phyloP scores from a whole-genome alignment of 2,797 vertebrate species.

The Monodelphis domestica region DNA sequence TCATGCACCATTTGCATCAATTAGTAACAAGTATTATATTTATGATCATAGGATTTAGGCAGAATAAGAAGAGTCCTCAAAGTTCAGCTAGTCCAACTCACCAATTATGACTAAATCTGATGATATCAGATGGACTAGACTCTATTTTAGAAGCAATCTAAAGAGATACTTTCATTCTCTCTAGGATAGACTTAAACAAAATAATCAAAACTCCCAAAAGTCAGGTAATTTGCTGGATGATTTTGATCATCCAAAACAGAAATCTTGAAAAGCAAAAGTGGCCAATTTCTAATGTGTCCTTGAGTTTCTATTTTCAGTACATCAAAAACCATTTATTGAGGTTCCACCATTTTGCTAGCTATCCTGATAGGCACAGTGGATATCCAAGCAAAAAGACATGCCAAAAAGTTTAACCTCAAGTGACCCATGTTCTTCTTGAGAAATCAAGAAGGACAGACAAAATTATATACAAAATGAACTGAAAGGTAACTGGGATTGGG shows the following conservation, averaged over 20 bases:
- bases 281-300: neutral
- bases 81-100: neutral
- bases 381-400: neutral
- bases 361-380: neutral
- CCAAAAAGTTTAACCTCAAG: neutral
- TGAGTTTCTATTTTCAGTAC: neutral
- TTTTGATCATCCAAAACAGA: too few species aligned
- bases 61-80: neutral
- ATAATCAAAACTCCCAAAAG: neutral
- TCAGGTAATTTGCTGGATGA: too few species aligned
- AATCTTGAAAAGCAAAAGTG: too few species aligned
- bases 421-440: neutral
- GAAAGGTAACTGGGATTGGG: neutral
- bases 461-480: neutral
- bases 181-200: neutral
- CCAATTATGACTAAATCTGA: neutral
- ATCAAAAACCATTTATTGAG: neutral
- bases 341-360: neutral
- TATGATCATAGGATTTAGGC: neutral
- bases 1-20: neutral
- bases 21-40: neutral
- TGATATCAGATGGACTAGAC: neutral
- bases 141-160: neutral
- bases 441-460: neutral
- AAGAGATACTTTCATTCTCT: neutral